Percentiles rank a stretch among this genome's conserved stretches.
Evolutionary conservation across 2,888 invertebrate genomes (phyloP).

Genomic region (Ctena decussata): DNA sequence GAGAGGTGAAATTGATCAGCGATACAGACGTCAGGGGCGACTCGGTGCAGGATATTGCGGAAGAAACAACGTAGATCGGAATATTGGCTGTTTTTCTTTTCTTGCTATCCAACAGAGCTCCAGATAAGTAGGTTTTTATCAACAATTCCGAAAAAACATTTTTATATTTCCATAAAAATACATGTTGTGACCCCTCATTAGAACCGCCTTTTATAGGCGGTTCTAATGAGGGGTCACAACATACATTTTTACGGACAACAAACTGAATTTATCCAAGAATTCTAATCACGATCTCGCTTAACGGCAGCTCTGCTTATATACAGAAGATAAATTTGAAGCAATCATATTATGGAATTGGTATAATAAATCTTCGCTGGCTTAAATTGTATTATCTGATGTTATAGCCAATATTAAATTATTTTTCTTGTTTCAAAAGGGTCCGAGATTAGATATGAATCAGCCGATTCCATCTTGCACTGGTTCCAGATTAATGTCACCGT

Average conservation of each 20-base stretch:
- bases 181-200: too few relatives aligned
- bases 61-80: neutral
- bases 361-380: neutral
- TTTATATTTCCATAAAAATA: too few relatives aligned
- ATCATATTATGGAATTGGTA: neutral
- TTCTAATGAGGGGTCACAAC: too few relatives aligned
- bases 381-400: slow-evolving; percentile 1
- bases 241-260: too few relatives aligned
- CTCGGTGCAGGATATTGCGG: neutral
- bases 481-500: neutral
- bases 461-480: neutral
- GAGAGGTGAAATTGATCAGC: neutral
- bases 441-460: neutral
- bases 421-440: neutral
- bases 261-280: too few relatives aligned
- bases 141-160: too few relatives aligned
- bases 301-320: too few relatives aligned
- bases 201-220: too few relatives aligned
- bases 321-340: neutral
- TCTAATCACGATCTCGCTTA: too few relatives aligned
- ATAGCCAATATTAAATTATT: neutral
- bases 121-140: too few relatives aligned
- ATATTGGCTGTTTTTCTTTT: neutral
- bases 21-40: slow-evolving; percentile 1
- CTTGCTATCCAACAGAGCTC: too few relatives aligned